Evolutionary conservation across 2,888 invertebrate genomes (phyloP).

Genomic region (Sinotaia quadrata): DNA sequence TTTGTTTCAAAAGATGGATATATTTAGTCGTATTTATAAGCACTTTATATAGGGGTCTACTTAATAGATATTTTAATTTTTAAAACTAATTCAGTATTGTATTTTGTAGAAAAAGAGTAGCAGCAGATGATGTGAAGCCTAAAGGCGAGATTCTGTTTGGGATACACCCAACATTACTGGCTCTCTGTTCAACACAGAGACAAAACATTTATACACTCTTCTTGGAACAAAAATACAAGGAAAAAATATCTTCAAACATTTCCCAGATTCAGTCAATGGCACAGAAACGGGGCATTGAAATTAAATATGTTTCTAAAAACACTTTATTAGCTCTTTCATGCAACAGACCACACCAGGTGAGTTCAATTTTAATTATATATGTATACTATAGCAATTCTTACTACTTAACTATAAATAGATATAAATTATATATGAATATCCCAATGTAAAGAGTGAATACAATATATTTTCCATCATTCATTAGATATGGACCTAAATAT

Average conservation of each 20-base stretch:
- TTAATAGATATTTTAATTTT: no score
- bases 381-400: no score
- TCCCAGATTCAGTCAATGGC: conserved; percentile 36
- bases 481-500: no score
- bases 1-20: no score
- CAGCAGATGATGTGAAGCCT: background rate
- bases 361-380: no score
- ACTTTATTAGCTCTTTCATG: conserved; percentile 43
- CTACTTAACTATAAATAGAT: no score
- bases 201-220: conserved; percentile 45
- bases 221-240: conserved; percentile 34
- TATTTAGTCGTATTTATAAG: no score
- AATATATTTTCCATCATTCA: no score
- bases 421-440: no score
- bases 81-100: no score
- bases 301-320: conserved; percentile 32
- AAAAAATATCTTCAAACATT: conserved; percentile 12
- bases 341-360: conserved; percentile 56
- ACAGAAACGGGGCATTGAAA: conserved; percentile 29
- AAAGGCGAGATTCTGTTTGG: conserved; percentile 60
- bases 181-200: conserved; percentile 45
- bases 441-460: no score
- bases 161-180: conserved; percentile 54
- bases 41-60: no score
- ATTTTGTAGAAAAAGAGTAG: background rate